These are phyloP conservation scores for Cotesia glomerata DNA, from an alignment of 1,140 invertebrate genomes.

Conservation along the genomic window DNA sequence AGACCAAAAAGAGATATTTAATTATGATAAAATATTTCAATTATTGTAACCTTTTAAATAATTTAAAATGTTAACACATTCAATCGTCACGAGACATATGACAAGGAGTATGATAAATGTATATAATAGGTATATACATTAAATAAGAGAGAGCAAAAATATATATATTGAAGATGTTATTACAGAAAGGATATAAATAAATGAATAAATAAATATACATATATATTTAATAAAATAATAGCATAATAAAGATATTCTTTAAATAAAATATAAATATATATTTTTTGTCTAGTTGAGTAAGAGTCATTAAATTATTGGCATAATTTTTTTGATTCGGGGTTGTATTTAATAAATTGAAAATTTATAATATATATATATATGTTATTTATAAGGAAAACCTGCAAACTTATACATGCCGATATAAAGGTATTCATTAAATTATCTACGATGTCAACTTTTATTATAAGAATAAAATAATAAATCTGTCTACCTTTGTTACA, in stretches of 20 bases:
- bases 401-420: background rate
- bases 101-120: constrained; percentile 6
- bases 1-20: constrained; percentile 48
- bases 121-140: constrained; percentile 7
- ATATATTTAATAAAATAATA: constrained; percentile 31
- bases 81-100: constrained; percentile 15
- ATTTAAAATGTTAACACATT: background rate
- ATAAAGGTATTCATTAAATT: background rate
- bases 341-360: background rate
- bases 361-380: background rate
- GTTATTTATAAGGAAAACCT: background rate
- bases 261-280: constrained; percentile 32
- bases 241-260: constrained; percentile 37
- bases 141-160: constrained; percentile 22
- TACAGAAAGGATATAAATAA: constrained; percentile 11
- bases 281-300: constrained; percentile 23
- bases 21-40: background rate
- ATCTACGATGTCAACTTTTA: background rate
- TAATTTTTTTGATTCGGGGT: background rate
- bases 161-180: constrained; percentile 8
- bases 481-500: constrained; percentile 54
- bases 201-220: constrained; percentile 31
- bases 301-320: constrained; percentile 41
- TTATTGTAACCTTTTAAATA: constrained; percentile 5
- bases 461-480: constrained; percentile 37